phyloP scores from a whole-genome alignment of 2,113 vertebrate species.

The Oreotragus oreotragus region DNA sequence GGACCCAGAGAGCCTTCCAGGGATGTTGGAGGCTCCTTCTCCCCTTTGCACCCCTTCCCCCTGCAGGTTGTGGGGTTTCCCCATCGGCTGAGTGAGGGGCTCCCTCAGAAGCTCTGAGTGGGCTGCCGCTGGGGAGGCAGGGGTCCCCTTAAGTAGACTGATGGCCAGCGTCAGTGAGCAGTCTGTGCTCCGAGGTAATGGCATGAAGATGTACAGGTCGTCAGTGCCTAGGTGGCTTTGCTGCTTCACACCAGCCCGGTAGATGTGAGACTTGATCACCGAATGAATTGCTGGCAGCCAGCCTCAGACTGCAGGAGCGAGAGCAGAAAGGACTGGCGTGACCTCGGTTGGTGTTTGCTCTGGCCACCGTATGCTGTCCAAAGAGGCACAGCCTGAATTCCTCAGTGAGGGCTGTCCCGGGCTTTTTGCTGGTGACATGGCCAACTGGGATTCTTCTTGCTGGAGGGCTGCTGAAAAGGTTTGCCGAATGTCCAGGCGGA shows the following conservation, averaged over 20 bases:
- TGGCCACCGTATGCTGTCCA: background rate
- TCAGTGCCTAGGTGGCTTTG: background rate
- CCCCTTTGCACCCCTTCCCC: background rate
- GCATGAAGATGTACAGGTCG: background rate
- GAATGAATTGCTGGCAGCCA: background rate
- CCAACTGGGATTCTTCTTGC: background rate
- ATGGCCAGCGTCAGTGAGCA: background rate
- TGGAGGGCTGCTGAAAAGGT: background rate
- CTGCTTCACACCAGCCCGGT: fast-evolving
- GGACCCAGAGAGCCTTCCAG: background rate
- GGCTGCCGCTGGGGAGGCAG: background rate
- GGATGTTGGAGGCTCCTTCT: background rate
- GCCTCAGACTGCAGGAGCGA: background rate
- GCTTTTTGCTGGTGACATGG: background rate
- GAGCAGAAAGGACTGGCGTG: background rate
- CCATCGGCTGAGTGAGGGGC: background rate
- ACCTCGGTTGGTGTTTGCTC: background rate
- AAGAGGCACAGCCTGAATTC: background rate
- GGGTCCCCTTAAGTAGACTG: background rate
- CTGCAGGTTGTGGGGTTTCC: background rate
- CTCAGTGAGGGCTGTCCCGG: background rate
- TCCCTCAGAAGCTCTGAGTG: background rate
- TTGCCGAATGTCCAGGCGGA: background rate
- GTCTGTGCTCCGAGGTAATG: background rate
- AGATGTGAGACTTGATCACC: background rate